Evolutionary conservation across 35 echinoderm and acorn worm genomes (phyloP).

Genomic region (Apostichopus californicus): DNA sequence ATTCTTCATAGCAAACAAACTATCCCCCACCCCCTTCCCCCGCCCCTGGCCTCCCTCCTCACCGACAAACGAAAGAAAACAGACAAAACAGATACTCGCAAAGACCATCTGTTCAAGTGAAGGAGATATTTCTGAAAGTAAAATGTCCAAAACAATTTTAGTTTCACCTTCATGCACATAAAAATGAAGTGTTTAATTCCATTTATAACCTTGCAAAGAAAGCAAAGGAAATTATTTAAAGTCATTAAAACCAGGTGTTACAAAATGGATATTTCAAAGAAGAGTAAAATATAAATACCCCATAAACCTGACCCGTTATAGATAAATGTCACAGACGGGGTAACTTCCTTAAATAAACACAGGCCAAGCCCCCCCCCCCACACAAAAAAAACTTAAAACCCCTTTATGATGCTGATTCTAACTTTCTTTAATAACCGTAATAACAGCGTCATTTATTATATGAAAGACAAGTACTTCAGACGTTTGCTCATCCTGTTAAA

Average conservation of each 20-base stretch:
- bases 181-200: background rate
- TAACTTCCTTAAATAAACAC: background rate
- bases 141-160: background rate
- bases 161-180: background rate
- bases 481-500: background rate
- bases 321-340: background rate
- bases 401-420: background rate
- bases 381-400: background rate
- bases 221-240: background rate
- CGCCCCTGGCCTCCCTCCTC: no score
- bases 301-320: background rate
- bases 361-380: no score
- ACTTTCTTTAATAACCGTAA: background rate
- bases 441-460: background rate
- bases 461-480: background rate
- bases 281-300: background rate
- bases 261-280: background rate
- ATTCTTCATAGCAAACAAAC: no score
- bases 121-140: background rate
- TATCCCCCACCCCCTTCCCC: no score
- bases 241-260: conserved; percentile 4
- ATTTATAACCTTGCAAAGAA: background rate
- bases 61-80: background rate
- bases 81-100: background rate
- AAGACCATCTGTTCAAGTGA: background rate